A percentile compares a stretch with the other conserved stretches of the same genome.
These are phyloP conservation scores for Chanos chanos DNA, from an alignment of 2,797 vertebrate genomes.

Conservation along the genomic window DNA sequence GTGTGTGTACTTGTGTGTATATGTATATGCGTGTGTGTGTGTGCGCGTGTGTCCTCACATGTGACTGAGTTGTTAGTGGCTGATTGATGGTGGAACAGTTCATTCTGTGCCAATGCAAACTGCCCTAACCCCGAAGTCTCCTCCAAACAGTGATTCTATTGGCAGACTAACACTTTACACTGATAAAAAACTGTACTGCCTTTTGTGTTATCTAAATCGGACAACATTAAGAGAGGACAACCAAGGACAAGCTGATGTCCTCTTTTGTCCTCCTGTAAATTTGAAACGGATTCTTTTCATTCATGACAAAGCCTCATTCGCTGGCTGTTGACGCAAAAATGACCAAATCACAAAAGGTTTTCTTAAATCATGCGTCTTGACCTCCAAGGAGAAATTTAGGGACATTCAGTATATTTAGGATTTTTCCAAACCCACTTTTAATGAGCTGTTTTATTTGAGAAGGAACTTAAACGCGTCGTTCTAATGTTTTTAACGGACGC, in stretches of 20 bases:
- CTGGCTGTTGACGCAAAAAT: no score
- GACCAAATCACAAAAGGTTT: no score
- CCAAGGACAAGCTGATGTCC: neutral
- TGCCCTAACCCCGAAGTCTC: conserved; percentile 12
- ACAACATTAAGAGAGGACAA: conserved; percentile 19
- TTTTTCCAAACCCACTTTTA: no score
- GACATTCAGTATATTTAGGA: no score
- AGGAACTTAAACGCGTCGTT: no score
- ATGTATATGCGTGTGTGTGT: conserved; percentile 8
- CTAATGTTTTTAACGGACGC: no score
- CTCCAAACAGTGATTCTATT: conserved; percentile 13
- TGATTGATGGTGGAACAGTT: conserved; percentile 31
- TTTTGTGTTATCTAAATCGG: conserved; percentile 19
- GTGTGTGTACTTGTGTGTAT: neutral
- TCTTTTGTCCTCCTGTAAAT: conserved; percentile 17
- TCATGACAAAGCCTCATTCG: no score
- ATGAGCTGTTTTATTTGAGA: no score
- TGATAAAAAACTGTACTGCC: neutral
- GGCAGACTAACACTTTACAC: conserved; percentile 17
- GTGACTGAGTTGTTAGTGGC: conserved; percentile 27
- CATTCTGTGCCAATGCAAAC: conserved; percentile 27
- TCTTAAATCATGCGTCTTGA: no score
- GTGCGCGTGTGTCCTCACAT: no score
- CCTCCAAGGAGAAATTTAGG: no score
- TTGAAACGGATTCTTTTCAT: conserved; percentile 24